A percentile compares a stretch with the other conserved stretches of the same genome.
phyloP scores from a whole-genome alignment of 1,140 invertebrate species.

The Dendroctonus valens region DNA sequence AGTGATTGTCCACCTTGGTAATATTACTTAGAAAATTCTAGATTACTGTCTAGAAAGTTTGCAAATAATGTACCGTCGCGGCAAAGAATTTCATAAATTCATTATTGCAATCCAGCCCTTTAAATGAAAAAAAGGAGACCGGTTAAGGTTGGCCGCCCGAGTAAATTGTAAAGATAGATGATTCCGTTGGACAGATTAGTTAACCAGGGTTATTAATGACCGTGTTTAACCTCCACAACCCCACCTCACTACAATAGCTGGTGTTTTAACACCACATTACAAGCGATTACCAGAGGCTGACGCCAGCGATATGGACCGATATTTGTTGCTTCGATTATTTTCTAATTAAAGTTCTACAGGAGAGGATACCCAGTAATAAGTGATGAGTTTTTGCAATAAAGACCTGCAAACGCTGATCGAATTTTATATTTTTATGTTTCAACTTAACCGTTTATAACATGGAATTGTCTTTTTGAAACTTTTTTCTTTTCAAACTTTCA shows the following conservation, averaged over 20 bases:
- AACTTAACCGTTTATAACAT: too few relatives aligned
- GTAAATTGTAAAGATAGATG: constrained; percentile 54
- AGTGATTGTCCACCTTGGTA: too few relatives aligned
- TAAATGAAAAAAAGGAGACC: constrained; percentile 9
- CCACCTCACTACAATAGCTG: constrained; percentile 49
- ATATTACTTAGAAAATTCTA: too few relatives aligned
- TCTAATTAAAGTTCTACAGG: constrained; percentile 12
- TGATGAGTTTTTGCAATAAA: too few relatives aligned
- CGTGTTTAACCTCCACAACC: constrained; percentile 51
- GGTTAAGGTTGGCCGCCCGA: constrained; percentile 36
- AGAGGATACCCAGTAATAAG: too few relatives aligned
- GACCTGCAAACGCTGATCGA: too few relatives aligned
- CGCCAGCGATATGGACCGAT: constrained; percentile 1
- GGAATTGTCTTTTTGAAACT: too few relatives aligned
- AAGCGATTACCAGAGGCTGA: constrained; percentile 43
- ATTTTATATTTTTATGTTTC: too few relatives aligned
- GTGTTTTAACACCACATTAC: constrained; percentile 52
- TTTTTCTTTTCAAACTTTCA: too few relatives aligned
- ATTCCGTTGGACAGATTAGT: constrained; percentile 51
- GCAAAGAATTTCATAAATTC: too few relatives aligned
- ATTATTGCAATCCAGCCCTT: constrained; percentile 3
- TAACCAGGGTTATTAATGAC: constrained; percentile 53
- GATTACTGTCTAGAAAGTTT: too few relatives aligned
- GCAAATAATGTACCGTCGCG: too few relatives aligned
- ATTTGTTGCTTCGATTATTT: constrained; percentile 24